Evolutionary conservation across 2,888 invertebrate genomes (phyloP), one percentile per base, ranked within the genome.

Genomic region (Temnothorax rugatulus): DNA sequence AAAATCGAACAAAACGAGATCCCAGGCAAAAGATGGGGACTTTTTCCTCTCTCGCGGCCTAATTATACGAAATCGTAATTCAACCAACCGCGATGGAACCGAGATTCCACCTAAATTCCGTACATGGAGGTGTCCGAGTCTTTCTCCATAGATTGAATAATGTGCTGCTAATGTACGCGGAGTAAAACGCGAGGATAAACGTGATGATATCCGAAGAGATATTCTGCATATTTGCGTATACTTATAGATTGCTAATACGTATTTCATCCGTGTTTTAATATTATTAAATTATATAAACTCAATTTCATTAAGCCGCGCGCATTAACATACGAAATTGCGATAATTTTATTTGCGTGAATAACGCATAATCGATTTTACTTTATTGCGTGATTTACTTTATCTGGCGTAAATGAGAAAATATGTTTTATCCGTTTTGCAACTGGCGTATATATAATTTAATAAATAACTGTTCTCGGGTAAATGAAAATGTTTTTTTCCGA

Each of bases 61-160:
- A 90, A 88, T 91, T 91, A 91, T 83, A 81, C 86, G 77, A 84
- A 85, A 82, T 84, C 79, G 71, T 89, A 87, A 88, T 87, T 87
- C 63, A 68, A 71, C 73, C 44, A 50, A 76, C 84, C 77, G 41
- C 85, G 61, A 61, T 69, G 34, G 68, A 52, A 75, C 57, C n/a
- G 52, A 54, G 82, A 64, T 86, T 69, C 50, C 64, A 71, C 63
- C 34, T 68, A 57, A 84, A 84, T 87, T 84, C 71, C 75, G 68
- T 57, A 13, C 41, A 38, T 68, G 18, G n/a, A 68, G 29, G 7
- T 59, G 34, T 34, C 7, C 34, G 57, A 59, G 47, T 73, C 47
- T 61, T 73, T 38, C 47, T 61, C 61, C 38, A 59, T 38, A 59
- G 29, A 50, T 47, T 13, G 47, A 73, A 47, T 79, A 71, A 77